phyloP scores from a whole-genome alignment of 2,888 invertebrate genomes.

The Tipula confusa region DNA sequence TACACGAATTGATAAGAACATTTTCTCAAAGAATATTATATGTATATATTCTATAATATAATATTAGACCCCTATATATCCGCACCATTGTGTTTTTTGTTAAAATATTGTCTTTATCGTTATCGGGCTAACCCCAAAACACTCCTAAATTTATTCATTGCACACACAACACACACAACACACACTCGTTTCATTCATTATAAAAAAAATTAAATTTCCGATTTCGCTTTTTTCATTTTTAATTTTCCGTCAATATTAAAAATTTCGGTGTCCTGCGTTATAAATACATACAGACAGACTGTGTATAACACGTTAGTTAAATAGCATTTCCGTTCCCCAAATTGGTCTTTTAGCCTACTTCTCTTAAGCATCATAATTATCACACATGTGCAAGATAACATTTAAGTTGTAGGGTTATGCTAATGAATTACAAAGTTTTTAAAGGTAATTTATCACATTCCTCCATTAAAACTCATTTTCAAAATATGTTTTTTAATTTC shows the following conservation, averaged over 20 bases:
- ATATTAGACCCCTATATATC: not conserved
- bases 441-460: too few relatives aligned
- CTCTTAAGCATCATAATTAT: too few relatives aligned
- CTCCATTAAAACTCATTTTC: too few relatives aligned
- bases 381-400: too few relatives aligned
- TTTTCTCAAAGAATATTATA: not conserved
- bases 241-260: not conserved
- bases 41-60: not conserved
- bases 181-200: not conserved
- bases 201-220: constrained; percentile 15
- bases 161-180: not conserved
- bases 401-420: too few relatives aligned
- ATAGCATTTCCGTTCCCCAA: too few relatives aligned
- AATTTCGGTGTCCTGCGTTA: not conserved
- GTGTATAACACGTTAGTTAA: too few relatives aligned
- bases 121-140: not conserved
- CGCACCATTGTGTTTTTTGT: not conserved
- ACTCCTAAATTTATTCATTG: not conserved
- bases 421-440: too few relatives aligned
- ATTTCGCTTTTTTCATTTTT: not conserved
- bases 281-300: too few relatives aligned
- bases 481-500: too few relatives aligned
- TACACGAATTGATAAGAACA: not conserved
- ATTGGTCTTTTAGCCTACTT: too few relatives aligned
- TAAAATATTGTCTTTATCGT: not conserved